Evolutionary conservation across 30 jellyfish, hydroid and myxozoan species (phyloP).

Genomic region (Calvadosia cruxmelitensis): DNA sequence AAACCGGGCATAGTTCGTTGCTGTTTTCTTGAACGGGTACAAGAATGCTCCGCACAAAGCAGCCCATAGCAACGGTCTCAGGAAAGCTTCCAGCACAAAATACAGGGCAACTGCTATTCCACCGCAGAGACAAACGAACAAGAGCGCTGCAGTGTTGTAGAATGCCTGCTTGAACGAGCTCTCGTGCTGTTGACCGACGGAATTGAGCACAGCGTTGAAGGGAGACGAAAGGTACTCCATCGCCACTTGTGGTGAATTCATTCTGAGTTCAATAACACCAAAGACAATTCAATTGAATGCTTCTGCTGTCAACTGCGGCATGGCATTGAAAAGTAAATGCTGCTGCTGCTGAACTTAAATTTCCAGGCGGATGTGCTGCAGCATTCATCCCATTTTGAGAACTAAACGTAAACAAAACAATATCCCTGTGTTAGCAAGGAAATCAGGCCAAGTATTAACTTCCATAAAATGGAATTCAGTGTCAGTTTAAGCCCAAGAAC

Average conservation of each 20-base stretch:
- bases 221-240: conserved; percentile 47
- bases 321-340: too few relatives aligned
- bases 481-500: too few relatives aligned
- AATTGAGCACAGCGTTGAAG: conserved; percentile 38
- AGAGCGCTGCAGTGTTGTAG: conserved; percentile 91
- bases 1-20: conserved; percentile 41
- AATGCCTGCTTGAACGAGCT: conserved; percentile 72
- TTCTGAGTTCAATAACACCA: background rate
- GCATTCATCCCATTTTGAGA: too few relatives aligned
- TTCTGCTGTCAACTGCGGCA: too few relatives aligned
- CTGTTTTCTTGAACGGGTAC: conserved; percentile 71
- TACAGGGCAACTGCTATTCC: conserved; percentile 51
- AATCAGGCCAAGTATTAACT: too few relatives aligned
- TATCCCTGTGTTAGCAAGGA: too few relatives aligned
- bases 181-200: conserved; percentile 74
- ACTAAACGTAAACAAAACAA: too few relatives aligned
- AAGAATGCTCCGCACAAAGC: conserved; percentile 81
- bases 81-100: conserved; percentile 69
- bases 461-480: too few relatives aligned
- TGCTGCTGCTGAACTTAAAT: too few relatives aligned
- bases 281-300: background rate
- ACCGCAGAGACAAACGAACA: conserved; percentile 68
- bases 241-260: conserved; percentile 3
- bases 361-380: too few relatives aligned
- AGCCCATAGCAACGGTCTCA: conserved; percentile 94